Conservation (phyloP, 2,888 invertebrate species). For the Dendrolimus houi region DNA sequence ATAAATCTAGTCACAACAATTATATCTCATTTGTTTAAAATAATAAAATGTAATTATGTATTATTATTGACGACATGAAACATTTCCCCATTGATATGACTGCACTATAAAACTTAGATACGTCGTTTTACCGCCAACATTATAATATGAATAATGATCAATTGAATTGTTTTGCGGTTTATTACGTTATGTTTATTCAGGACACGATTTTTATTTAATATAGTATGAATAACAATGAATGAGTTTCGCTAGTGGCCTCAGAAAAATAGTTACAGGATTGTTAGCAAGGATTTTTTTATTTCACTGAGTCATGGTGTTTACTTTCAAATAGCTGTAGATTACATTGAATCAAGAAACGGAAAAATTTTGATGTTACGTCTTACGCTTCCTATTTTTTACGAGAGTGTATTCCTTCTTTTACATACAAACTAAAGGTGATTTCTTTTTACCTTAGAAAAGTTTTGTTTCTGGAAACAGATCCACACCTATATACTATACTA, state of each 20-base stretch:
- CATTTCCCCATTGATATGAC: neutral
- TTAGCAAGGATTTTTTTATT: neutral
- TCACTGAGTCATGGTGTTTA: neutral
- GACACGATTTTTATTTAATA: conserved; percentile 6
- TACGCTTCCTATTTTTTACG: no score
- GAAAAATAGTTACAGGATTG: neutral
- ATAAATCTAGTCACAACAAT: no score
- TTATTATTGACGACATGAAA: neutral
- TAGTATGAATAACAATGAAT: conserved; percentile 6
- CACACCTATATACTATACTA: no score
- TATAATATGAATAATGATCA: conserved; percentile 4
- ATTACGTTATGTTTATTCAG: conserved; percentile 6
- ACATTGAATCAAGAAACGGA: neutral
- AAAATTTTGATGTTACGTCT: neutral
- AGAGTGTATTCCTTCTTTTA: no score
- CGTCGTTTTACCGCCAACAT: neutral
- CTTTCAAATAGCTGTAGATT: neutral
- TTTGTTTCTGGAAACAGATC: no score
- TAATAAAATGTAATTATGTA: no score
- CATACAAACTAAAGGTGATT: no score
- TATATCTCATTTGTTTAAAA: no score
- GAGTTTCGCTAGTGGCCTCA: neutral
- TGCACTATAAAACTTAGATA: neutral
- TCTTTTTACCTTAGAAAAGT: no score
- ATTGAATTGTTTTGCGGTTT: conserved; percentile 7